Evolutionary conservation across 2,113 vertebrate genomes (phyloP).

Genomic region (Apteryx mantelli): DNA sequence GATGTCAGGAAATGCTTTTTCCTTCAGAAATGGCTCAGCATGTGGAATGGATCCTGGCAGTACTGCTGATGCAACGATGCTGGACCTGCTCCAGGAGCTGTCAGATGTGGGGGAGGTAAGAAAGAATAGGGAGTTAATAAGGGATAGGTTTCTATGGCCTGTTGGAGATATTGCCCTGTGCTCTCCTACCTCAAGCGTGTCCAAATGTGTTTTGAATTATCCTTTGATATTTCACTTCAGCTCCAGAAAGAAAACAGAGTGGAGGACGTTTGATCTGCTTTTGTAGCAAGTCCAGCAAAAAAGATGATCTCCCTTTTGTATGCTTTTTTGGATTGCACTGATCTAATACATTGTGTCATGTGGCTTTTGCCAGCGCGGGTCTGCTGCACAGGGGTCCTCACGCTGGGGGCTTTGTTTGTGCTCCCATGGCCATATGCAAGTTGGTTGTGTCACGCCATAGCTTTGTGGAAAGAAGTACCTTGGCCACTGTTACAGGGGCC

Average conservation of each 20-base stretch:
- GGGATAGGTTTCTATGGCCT: neutral
- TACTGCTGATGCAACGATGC: neutral
- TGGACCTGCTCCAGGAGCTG: conserved; percentile 6
- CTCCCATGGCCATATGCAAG: neutral
- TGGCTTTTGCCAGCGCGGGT: neutral
- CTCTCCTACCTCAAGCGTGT: neutral
- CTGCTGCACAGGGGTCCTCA: neutral
- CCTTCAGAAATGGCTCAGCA: conserved; percentile 27
- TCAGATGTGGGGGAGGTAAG: neutral
- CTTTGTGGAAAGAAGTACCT: neutral
- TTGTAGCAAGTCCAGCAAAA: neutral
- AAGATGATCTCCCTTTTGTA: neutral
- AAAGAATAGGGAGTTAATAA: neutral
- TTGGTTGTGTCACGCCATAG: neutral
- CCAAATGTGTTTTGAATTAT: conserved; percentile 33
- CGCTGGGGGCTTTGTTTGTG: neutral
- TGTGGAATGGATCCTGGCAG: conserved; percentile 47
- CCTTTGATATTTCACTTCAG: neutral
- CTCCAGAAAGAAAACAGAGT: neutral
- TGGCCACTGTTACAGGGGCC: neutral
- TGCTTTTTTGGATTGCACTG: neutral
- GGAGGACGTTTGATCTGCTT: neutral
- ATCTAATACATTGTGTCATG: neutral
- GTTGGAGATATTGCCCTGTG: neutral
- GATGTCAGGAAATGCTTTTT: conserved; percentile 66